Conservation (phyloP, 2,888 invertebrate species). For the Dexiosoma caninum region DNA sequence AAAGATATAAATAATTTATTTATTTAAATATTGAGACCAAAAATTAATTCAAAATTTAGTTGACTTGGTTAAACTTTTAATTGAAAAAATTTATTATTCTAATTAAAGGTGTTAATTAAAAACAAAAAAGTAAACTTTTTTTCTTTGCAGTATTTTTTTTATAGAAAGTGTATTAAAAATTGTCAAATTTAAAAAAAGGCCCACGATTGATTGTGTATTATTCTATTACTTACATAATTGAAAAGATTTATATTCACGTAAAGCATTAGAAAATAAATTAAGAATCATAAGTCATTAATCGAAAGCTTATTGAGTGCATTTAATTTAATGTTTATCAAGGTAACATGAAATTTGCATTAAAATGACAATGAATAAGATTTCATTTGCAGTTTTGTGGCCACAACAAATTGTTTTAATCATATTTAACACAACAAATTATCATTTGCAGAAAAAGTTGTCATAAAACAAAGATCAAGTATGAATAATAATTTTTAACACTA, state of each 20-base stretch:
- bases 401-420: slow-evolving; percentile 43
- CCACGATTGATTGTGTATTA: too few species aligned
- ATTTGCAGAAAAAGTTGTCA: background rate
- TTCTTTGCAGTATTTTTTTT: too few species aligned
- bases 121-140: too few species aligned
- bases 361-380: slow-evolving; percentile 54
- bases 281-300: slow-evolving; percentile 40
- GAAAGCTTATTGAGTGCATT: slow-evolving; percentile 39
- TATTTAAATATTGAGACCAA: too few species aligned
- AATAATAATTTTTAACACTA: slow-evolving; percentile 25
- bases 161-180: too few species aligned
- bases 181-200: too few species aligned
- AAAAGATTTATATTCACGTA: slow-evolving; percentile 19
- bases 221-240: slow-evolving; percentile 10
- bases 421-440: slow-evolving; percentile 39
- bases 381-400: slow-evolving; percentile 20
- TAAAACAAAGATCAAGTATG: background rate
- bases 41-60: too few species aligned
- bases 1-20: too few species aligned
- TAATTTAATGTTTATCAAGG: slow-evolving; percentile 52
- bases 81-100: too few species aligned
- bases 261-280: slow-evolving; percentile 38
- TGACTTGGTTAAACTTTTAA: too few species aligned
- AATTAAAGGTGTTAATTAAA: too few species aligned
- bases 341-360: slow-evolving; percentile 62